A percentile compares a stretch with the other conserved stretches of the same genome.
Conservation (phyloP, 1,140 invertebrate species). For the Steinernema feltiae region DNA sequence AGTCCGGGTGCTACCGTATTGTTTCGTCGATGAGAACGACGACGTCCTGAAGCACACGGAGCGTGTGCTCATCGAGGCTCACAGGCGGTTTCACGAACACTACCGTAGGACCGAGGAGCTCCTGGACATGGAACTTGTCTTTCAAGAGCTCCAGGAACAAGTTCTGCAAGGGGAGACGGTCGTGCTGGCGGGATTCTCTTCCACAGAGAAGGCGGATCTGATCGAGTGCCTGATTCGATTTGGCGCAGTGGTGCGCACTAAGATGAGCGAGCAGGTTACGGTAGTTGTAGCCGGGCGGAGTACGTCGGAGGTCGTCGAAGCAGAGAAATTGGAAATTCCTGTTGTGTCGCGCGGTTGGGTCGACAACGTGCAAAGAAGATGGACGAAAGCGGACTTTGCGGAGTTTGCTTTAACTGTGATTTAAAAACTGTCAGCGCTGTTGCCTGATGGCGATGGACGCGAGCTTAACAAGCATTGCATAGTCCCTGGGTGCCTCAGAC, state of each 20-base stretch:
- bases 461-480: too few relatives aligned
- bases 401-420: too few relatives aligned
- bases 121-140: neutral
- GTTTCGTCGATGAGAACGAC: neutral
- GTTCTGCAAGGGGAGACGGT: neutral
- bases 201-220: too few relatives aligned
- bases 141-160: neutral
- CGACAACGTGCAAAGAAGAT: neutral
- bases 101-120: neutral
- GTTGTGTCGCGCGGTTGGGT: neutral
- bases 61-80: neutral
- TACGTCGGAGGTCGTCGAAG: neutral
- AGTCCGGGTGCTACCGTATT: neutral
- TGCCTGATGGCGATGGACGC: too few relatives aligned
- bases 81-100: neutral
- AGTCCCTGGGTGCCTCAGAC: too few relatives aligned
- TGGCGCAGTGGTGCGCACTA: neutral
- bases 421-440: too few relatives aligned
- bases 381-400: neutral
- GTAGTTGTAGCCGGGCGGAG: neutral
- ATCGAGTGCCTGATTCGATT: too few relatives aligned
- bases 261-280: neutral
- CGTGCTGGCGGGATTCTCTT: too few relatives aligned
- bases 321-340: neutral
- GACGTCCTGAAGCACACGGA: neutral